Conservation (phyloP, 2,113 vertebrate species). For the Microcebus griseorufus region DNA sequence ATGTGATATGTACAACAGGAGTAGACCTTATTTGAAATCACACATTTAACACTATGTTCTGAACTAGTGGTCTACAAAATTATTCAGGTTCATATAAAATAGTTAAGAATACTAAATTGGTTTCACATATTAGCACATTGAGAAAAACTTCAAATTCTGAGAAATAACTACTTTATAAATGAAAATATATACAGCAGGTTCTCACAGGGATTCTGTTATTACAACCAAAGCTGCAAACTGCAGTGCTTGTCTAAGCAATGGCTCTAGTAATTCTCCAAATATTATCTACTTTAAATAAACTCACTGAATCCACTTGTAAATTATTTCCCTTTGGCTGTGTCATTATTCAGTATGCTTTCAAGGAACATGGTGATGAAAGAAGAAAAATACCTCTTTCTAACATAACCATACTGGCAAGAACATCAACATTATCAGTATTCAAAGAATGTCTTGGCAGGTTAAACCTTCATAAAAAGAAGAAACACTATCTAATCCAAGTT, state of each 20-base stretch:
- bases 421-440: conserved; percentile 88
- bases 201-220: conserved; percentile 3
- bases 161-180: not conserved
- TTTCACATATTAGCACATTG: not conserved
- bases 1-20: not conserved
- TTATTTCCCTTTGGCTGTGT: conserved; percentile 84
- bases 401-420: conserved; percentile 88
- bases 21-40: conserved; percentile 31
- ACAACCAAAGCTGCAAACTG: conserved; percentile 49
- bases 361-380: conserved; percentile 90
- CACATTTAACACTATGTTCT: conserved; percentile 1
- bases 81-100: conserved; percentile 30
- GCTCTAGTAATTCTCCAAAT: conserved; percentile 75
- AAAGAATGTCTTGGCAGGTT: conserved; percentile 89
- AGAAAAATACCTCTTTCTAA: conserved; percentile 89
- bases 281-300: conserved; percentile 85
- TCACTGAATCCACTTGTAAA: conserved; percentile 83
- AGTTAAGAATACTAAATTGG: not conserved
- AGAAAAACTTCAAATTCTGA: conserved; percentile 38
- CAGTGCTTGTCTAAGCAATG: conserved; percentile 62
- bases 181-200: conserved; percentile 38
- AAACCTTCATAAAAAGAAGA: conserved; percentile 89
- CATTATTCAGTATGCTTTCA: conserved; percentile 89
- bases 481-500: conserved; percentile 88
- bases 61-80: not conserved